Percentiles rank a stretch among this genome's conserved stretches.
Conservation (phyloP, 2,797 vertebrate species). For the Paedocypris micromegethes region DNA sequence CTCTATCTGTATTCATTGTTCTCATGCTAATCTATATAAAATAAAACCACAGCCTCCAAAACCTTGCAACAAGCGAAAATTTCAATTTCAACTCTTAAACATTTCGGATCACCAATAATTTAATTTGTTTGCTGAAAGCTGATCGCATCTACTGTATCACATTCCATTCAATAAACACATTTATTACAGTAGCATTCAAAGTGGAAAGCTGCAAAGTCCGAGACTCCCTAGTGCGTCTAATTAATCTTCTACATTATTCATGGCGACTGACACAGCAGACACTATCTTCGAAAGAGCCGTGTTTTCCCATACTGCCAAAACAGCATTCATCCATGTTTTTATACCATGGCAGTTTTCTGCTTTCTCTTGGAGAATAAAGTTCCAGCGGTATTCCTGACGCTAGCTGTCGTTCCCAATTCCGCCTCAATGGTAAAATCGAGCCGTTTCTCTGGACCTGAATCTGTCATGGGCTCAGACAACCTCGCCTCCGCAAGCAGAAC, state of each 20-base stretch:
- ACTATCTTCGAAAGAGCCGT: constrained; percentile 11
- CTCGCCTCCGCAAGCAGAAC: constrained; percentile 39
- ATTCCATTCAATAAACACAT: no score
- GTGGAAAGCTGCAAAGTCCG: background rate
- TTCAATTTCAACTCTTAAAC: no score
- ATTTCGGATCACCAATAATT: no score
- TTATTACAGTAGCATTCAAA: no score
- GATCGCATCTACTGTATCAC: no score
- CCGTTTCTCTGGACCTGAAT: constrained; percentile 47
- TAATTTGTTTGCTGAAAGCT: no score
- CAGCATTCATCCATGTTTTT: constrained; percentile 22
- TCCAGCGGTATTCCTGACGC: constrained; percentile 44
- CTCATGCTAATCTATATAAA: no score
- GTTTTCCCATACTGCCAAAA: constrained; percentile 24
- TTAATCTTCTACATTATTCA: background rate
- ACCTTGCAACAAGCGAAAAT: no score
- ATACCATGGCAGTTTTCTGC: constrained; percentile 35
- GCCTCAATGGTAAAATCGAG: constrained; percentile 38
- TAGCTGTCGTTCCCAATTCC: constrained; percentile 44
- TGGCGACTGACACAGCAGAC: constrained; percentile 9
- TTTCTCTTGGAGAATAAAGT: constrained; percentile 41
- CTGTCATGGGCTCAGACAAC: constrained; percentile 44
- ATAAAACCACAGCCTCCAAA: no score
- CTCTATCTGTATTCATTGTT: no score
- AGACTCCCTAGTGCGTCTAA: constrained; percentile 3